Conservation (phyloP, 2,113 vertebrate species). For the Mus spicilegus region DNA sequence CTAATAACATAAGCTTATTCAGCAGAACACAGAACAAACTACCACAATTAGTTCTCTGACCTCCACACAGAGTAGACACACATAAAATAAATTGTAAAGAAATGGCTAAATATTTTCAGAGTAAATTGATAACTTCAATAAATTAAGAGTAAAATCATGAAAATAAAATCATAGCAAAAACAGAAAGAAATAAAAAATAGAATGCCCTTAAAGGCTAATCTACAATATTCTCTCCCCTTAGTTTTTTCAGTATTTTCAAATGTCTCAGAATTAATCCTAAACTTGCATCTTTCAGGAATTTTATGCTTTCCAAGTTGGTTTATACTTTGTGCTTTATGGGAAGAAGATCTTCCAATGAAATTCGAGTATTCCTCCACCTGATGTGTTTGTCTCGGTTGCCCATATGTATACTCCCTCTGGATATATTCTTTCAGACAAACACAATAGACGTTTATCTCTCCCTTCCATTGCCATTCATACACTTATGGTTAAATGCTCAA, state of each 20-base stretch:
- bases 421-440: neutral
- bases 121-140: neutral
- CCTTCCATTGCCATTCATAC: neutral
- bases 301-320: neutral
- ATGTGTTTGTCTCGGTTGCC: neutral
- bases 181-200: neutral
- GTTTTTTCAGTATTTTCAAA: neutral
- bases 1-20: neutral
- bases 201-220: neutral
- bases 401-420: neutral
- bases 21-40: neutral
- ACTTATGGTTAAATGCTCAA: neutral
- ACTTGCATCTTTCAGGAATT: neutral
- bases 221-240: neutral
- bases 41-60: neutral
- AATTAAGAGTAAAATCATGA: neutral
- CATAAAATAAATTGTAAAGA: neutral
- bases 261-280: conserved; percentile 5
- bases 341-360: neutral
- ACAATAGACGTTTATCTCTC: neutral
- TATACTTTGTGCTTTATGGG: neutral
- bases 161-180: neutral
- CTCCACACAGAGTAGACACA: neutral
- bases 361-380: neutral
- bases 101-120: neutral